These are phyloP conservation scores for Vicugna pacos DNA, from an alignment of 2,113 vertebrate genomes.

Conservation along the genomic window DNA sequence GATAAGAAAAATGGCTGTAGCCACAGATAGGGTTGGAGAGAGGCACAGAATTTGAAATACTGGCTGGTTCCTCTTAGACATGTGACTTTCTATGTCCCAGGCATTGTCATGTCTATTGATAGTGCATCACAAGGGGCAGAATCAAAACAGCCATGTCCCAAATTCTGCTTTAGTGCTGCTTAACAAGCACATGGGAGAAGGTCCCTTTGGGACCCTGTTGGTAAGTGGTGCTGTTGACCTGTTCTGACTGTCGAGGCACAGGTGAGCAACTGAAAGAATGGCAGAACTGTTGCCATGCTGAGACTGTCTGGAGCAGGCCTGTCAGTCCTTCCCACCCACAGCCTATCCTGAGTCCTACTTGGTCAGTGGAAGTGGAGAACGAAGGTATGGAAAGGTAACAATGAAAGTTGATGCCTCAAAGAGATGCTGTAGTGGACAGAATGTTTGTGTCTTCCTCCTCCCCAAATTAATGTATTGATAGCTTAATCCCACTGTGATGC, in stretches of 20 bases:
- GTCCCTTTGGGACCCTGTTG: neutral
- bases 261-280: neutral
- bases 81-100: neutral
- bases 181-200: neutral
- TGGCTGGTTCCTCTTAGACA: neutral
- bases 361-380: neutral
- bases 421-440: neutral
- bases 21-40: neutral
- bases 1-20: neutral
- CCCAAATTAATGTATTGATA: neutral
- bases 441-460: neutral
- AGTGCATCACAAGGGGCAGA: neutral
- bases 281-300: rapidly evolving
- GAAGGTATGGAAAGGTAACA: neutral
- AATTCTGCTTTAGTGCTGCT: neutral
- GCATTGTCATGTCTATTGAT: neutral
- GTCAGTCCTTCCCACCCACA: neutral
- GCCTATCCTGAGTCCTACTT: neutral
- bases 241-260: neutral
- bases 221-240: neutral
- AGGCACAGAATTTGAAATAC: neutral
- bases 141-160: neutral
- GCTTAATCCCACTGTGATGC: neutral
- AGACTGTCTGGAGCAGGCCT: neutral
- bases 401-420: neutral